Evolutionary conservation across 53 echinoderm and acorn worm genomes (phyloP).

Genomic region (Crossaster papposus): DNA sequence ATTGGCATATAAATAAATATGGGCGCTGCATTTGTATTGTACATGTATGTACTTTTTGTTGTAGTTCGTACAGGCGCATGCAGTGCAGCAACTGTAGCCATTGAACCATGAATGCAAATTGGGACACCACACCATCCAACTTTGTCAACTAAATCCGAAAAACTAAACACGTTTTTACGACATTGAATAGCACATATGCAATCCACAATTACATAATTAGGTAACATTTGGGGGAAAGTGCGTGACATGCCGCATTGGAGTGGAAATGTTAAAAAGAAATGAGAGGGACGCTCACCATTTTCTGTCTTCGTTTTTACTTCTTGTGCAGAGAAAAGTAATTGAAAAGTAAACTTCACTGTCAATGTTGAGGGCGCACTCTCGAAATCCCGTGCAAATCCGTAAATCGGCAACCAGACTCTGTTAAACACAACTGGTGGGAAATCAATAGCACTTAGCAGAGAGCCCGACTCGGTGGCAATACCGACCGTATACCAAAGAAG

Average conservation of each 20-base stretch:
- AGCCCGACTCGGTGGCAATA: background rate
- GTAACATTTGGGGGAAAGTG: background rate
- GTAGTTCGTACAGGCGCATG: too few species aligned
- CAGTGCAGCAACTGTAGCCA: too few species aligned
- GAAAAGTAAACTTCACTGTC: constrained; percentile 16
- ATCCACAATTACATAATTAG: background rate
- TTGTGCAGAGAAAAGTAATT: background rate
- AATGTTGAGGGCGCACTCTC: constrained; percentile 33
- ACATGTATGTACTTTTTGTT: too few species aligned
- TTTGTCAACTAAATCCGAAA: background rate
- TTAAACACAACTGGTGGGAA: background rate
- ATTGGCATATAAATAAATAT: too few species aligned
- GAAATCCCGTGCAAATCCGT: background rate
- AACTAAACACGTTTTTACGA: background rate
- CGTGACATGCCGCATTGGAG: background rate
- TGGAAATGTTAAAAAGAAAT: background rate
- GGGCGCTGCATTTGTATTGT: too few species aligned
- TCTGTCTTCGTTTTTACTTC: constrained; percentile 31
- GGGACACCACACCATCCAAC: constrained; percentile 16
- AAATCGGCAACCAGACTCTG: background rate
- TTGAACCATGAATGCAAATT: too few species aligned
- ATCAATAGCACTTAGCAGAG: background rate
- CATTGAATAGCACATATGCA: background rate
- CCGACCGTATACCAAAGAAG: too few species aligned
- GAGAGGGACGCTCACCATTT: constrained; percentile 28